Evolutionary conservation across 1,140 invertebrate species (phyloP).

Genomic region (Ceratosolen solmsi): DNA sequence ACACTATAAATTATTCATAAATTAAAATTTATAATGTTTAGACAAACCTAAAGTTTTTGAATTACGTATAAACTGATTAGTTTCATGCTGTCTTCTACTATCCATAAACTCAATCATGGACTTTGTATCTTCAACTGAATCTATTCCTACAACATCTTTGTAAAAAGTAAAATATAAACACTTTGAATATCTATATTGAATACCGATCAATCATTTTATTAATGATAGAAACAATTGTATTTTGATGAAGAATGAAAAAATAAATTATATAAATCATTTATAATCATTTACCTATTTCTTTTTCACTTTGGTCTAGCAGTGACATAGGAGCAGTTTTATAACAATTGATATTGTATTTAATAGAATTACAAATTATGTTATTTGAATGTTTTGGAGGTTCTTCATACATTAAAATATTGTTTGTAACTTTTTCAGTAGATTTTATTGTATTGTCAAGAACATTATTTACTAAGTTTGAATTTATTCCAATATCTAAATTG

Average conservation of each 20-base stretch:
- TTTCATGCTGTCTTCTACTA: slow-evolving; percentile 45
- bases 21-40: too few relatives aligned
- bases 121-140: slow-evolving; percentile 49
- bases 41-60: slow-evolving; percentile 54
- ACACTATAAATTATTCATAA: too few relatives aligned
- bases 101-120: slow-evolving; percentile 45
- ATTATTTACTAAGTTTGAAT: slow-evolving; percentile 21
- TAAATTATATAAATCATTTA: not conserved
- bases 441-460: slow-evolving; percentile 16
- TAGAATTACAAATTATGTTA: slow-evolving; percentile 22
- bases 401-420: slow-evolving; percentile 18
- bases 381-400: slow-evolving; percentile 39
- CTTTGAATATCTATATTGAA: too few relatives aligned
- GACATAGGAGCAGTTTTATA: slow-evolving; percentile 12
- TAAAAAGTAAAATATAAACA: too few relatives aligned
- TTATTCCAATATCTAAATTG: slow-evolving; percentile 43
- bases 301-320: slow-evolving; percentile 51
- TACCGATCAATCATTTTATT: too few relatives aligned
- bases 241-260: not conserved
- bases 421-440: slow-evolving; percentile 10
- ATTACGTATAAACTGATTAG: slow-evolving; percentile 45
- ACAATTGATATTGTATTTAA: slow-evolving; percentile 17
- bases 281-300: slow-evolving; percentile 55
- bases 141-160: slow-evolving; percentile 55
- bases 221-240: too few relatives aligned